A percentile compares a stretch with the other conserved stretches of the same genome.
phyloP scores from a whole-genome alignment of 2,113 vertebrate genomes.

The Eulemur rufifrons region DNA sequence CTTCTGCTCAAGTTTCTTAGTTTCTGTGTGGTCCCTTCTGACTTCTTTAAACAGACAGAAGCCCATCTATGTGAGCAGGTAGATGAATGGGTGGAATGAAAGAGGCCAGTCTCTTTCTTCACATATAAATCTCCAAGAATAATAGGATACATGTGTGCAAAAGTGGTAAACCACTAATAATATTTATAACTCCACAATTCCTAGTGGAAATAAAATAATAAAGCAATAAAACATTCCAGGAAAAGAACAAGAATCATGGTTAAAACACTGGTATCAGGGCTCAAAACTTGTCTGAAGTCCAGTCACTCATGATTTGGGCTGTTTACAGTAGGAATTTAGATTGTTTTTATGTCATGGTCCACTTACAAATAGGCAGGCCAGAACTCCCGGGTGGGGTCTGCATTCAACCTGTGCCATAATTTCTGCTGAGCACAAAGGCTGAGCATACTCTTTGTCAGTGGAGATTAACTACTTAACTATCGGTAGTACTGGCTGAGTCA shows the following conservation, averaged over 20 bases:
- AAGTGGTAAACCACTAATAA: slow-evolving; percentile 75
- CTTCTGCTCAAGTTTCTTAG: slow-evolving; percentile 50
- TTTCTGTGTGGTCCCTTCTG: slow-evolving; percentile 40
- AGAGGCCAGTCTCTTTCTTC: slow-evolving; percentile 42
- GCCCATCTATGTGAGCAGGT: slow-evolving; percentile 54
- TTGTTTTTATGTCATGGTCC: not conserved
- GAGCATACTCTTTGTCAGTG: not conserved
- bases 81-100: slow-evolving; percentile 33
- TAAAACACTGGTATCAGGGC: slow-evolving; percentile 31
- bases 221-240: slow-evolving; percentile 52
- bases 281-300: slow-evolving; percentile 10
- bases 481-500: not conserved
- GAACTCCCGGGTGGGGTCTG: not conserved
- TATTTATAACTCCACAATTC: slow-evolving; percentile 75
- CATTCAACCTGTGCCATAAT: not conserved
- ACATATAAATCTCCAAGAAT: slow-evolving; percentile 59
- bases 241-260: slow-evolving; percentile 32
- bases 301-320: not conserved
- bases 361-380: not conserved
- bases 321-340: not conserved
- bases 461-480: not conserved
- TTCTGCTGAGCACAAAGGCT: not conserved
- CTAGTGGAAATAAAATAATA: slow-evolving; percentile 75
- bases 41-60: not conserved
- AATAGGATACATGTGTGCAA: slow-evolving; percentile 65